Percentiles rank a stretch among this genome's conserved stretches.
Conservation (phyloP, 2,113 vertebrate species). For the Calyptommatus sinebrachiatus region DNA sequence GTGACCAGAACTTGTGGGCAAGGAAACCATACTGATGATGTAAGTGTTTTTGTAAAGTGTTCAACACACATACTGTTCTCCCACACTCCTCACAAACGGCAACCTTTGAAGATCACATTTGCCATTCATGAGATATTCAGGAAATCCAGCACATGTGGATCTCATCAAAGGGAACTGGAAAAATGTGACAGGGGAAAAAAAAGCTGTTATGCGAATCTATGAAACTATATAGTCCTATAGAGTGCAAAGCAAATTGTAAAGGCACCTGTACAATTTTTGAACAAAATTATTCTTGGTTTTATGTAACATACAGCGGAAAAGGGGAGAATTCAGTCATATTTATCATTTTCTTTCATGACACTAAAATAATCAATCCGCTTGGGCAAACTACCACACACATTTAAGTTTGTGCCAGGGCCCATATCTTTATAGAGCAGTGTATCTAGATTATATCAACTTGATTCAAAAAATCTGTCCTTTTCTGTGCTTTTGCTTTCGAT, state of each 20-base stretch:
- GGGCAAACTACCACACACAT: background rate
- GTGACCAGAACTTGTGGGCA: background rate
- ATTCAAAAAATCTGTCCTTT: background rate
- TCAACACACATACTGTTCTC: background rate
- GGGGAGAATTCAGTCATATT: background rate
- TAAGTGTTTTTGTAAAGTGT: background rate
- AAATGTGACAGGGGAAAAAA: background rate
- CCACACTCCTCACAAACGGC: background rate
- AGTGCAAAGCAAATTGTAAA: background rate
- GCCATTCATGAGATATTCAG: background rate
- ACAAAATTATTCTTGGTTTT: background rate
- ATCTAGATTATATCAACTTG: background rate
- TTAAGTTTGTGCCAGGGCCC: background rate
- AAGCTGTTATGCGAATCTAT: background rate
- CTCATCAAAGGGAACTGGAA: background rate
- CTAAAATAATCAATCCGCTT: background rate
- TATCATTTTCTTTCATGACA: background rate
- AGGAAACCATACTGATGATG: background rate
- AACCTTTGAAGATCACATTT: slow-evolving; percentile 21
- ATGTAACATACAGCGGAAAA: background rate
- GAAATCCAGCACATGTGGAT: background rate
- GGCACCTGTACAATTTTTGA: background rate
- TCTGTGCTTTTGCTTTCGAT: background rate
- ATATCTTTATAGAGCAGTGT: background rate
- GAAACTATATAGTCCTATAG: background rate